Conservation (phyloP, 2,797 vertebrate species). For the Alca torda region DNA sequence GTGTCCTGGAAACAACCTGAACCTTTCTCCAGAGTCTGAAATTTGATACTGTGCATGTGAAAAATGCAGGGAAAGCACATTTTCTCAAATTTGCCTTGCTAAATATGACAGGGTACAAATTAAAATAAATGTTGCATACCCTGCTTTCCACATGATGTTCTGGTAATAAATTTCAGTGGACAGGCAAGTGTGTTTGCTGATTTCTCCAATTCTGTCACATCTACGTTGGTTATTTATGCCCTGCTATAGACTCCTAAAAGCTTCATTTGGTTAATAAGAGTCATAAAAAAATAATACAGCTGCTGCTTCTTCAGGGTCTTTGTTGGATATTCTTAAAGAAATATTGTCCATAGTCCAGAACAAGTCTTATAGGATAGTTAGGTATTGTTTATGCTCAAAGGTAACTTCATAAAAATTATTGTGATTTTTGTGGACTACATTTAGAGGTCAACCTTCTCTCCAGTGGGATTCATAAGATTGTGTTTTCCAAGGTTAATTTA, state of each 20-base stretch:
- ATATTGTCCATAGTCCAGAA: background rate
- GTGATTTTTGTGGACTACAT: background rate
- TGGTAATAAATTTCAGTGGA: slow-evolving; percentile 12
- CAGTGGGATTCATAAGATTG: background rate
- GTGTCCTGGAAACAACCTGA: slow-evolving; percentile 14
- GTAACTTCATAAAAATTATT: background rate
- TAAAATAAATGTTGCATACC: background rate
- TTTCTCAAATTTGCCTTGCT: slow-evolving; percentile 28
- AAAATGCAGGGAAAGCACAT: slow-evolving; percentile 31
- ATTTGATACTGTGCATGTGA: background rate
- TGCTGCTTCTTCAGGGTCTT: background rate
- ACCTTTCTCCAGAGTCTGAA: slow-evolving; percentile 15
- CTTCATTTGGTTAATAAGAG: background rate
- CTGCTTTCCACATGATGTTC: background rate
- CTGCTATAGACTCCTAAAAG: background rate
- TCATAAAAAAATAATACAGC: background rate
- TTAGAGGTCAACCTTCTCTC: background rate
- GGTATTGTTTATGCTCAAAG: background rate
- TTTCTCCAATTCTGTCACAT: background rate
- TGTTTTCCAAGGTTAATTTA: background rate
- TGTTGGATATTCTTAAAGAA: background rate
- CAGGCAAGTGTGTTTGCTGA: background rate
- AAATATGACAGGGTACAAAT: background rate
- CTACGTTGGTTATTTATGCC: background rate
- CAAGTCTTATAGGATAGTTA: background rate